A percentile compares a stretch with the other conserved stretches of the same genome.
These are phyloP conservation scores for Myotis planiceps DNA, from an alignment of 2,797 vertebrate species.

Conservation along the genomic window DNA sequence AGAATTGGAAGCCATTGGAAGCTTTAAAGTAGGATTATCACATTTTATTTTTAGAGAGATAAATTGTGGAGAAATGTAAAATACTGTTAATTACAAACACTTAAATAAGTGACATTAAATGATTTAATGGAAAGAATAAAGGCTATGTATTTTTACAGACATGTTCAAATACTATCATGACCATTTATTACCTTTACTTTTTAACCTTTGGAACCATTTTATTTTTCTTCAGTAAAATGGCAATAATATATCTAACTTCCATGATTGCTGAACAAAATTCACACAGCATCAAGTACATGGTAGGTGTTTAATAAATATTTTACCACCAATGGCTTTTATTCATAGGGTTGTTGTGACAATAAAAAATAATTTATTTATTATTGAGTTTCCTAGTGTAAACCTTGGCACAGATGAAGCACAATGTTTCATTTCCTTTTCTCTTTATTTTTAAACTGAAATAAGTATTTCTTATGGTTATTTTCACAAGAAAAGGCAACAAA, in stretches of 20 bases:
- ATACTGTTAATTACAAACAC: background rate
- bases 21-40: background rate
- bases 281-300: background rate
- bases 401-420: background rate
- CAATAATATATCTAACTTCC: background rate
- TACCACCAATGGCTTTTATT: background rate
- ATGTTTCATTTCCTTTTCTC: constrained; percentile 7
- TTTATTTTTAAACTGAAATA: constrained; percentile 34
- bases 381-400: constrained; percentile 19
- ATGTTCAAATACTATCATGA: background rate
- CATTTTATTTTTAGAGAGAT: constrained; percentile 13
- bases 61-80: background rate
- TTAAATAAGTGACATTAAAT: background rate
- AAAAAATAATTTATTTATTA: background rate
- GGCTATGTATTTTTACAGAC: background rate
- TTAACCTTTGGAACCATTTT: background rate
- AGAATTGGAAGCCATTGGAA: background rate
- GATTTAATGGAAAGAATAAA: background rate
- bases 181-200: background rate
- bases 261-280: background rate
- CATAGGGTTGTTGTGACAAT: background rate
- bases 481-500: background rate
- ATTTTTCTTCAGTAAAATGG: background rate
- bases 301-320: background rate
- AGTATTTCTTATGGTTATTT: background rate